Percentiles rank a stretch among this genome's conserved stretches.
Conservation (phyloP, 1,140 invertebrate genomes). For the Neodiprion lecontei region DNA sequence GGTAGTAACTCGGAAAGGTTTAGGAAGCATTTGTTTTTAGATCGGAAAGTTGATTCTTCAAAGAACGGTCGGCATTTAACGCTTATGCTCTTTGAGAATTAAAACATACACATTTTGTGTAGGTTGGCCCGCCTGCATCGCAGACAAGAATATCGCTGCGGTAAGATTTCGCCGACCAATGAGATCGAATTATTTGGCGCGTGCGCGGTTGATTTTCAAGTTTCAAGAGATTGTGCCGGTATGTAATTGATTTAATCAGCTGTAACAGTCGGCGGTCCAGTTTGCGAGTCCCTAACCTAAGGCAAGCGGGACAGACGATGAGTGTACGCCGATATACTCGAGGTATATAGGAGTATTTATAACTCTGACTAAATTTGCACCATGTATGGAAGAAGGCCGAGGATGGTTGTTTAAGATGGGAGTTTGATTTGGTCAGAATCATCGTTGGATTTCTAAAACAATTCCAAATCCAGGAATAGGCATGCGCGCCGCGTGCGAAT, state of each 20-base stretch:
- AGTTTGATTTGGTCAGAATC: background rate
- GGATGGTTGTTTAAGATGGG: background rate
- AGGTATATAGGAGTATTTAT: background rate
- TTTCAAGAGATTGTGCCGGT: too few species aligned
- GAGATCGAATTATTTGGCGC: too few species aligned
- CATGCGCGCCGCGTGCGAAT: background rate
- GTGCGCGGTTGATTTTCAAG: too few species aligned
- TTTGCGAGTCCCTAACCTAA: background rate
- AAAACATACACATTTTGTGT: too few species aligned
- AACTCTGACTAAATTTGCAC: conserved; percentile 12
- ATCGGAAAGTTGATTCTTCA: too few species aligned
- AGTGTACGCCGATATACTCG: background rate
- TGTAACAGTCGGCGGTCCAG: background rate
- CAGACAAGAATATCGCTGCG: too few species aligned
- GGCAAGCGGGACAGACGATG: background rate
- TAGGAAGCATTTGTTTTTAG: too few species aligned
- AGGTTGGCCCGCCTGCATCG: too few species aligned
- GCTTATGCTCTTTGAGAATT: too few species aligned
- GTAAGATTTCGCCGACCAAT: too few species aligned
- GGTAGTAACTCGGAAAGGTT: too few species aligned
- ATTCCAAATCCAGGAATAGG: background rate
- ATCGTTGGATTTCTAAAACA: background rate
- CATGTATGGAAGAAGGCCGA: conserved; percentile 16
- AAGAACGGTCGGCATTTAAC: too few species aligned
- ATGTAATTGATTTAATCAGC: background rate